Conservation (phyloP, 2,797 vertebrate genomes). For the Helarctos malayanus region DNA sequence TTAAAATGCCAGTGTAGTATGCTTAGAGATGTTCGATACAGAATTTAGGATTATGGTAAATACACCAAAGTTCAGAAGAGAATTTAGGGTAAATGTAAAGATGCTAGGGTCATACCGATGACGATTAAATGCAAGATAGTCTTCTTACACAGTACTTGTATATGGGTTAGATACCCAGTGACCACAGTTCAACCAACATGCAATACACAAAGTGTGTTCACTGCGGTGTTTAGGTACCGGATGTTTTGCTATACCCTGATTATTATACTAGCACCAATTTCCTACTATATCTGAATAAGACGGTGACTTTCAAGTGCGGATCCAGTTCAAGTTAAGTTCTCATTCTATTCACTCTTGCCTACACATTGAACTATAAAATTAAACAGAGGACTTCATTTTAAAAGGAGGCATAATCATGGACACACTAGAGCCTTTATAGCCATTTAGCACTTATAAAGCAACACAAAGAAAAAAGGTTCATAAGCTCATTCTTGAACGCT, state of each 20-base stretch:
- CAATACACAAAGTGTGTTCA: not conserved
- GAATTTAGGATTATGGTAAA: slow-evolving; percentile 11
- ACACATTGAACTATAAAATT: not conserved
- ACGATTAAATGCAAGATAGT: not conserved
- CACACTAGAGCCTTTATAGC: not conserved
- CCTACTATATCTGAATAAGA: not conserved
- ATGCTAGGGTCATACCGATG: not conserved
- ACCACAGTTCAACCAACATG: not conserved
- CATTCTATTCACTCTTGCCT: not conserved
- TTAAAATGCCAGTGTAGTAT: not conserved
- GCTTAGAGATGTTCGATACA: not conserved
- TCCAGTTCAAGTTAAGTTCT: slow-evolving; percentile 2
- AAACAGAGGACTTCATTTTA: slow-evolving; percentile 15
- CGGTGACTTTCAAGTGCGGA: not conserved
- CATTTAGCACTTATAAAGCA: slow-evolving; percentile 14
- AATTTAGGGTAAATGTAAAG: not conserved
- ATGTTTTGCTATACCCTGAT: not conserved
- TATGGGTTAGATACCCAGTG: not conserved
- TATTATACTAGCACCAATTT: not conserved
- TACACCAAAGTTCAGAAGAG: not conserved
- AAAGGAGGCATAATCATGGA: slow-evolving; percentile 14
- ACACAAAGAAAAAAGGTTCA: slow-evolving; percentile 1
- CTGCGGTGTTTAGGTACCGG: not conserved
- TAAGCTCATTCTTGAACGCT: not conserved
- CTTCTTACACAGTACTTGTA: not conserved